phyloP scores from a whole-genome alignment of 2,797 vertebrate species.

The Schizopygopsis malacanthus region DNA sequence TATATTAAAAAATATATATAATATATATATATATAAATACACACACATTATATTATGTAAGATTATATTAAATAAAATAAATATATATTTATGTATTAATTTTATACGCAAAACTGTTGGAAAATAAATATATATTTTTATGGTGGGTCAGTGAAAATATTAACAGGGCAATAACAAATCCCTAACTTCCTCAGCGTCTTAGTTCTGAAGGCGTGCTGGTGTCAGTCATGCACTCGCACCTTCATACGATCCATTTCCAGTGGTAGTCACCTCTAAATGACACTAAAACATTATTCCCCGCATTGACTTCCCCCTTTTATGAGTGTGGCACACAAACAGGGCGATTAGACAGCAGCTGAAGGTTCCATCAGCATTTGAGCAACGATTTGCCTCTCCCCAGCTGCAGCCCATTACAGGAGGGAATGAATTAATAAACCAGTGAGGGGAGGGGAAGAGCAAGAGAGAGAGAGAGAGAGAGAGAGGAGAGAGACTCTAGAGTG shows the following conservation, averaged over 20 bases:
- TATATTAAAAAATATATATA: too few relatives aligned
- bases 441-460: conserved; percentile 59
- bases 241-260: conserved; percentile 67
- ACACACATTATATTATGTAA: too few relatives aligned
- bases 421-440: conserved; percentile 77
- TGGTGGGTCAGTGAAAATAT: not conserved
- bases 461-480: conserved; percentile 55
- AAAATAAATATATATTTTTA: not conserved
- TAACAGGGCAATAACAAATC: conserved; percentile 13
- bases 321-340: conserved; percentile 59
- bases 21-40: too few relatives aligned
- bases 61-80: not conserved
- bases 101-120: not conserved
- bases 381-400: conserved; percentile 59
- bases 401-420: conserved; percentile 65
- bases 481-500: conserved; percentile 52
- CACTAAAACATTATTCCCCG: conserved; percentile 71
- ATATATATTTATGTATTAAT: not conserved
- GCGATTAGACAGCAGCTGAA: conserved; percentile 65
- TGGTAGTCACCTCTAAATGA: conserved; percentile 74
- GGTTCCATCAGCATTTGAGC: conserved; percentile 58
- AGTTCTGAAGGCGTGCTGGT: not conserved
- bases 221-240: conserved; percentile 6
- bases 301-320: conserved; percentile 59
- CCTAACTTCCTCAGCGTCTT: conserved; percentile 31